phyloP scores from a whole-genome alignment of 2,113 vertebrate genomes.

The Thunnus maccoyii region DNA sequence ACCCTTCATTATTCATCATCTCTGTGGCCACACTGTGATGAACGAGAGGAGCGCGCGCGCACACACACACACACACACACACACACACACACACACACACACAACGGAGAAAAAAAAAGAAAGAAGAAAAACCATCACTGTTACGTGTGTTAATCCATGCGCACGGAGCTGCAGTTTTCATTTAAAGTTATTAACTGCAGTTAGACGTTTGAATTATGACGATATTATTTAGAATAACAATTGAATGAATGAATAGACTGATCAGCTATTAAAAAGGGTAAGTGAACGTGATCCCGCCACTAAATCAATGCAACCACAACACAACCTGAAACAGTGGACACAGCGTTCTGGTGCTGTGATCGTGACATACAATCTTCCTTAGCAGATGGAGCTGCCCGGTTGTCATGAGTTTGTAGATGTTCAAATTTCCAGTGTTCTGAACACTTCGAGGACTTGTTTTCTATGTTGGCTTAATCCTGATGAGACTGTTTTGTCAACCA shows the following conservation, averaged over 20 bases:
- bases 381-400: background rate
- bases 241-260: background rate
- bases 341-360: background rate
- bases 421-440: background rate
- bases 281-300: background rate
- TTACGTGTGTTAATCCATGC: slow-evolving; percentile 18
- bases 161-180: background rate
- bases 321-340: slow-evolving; percentile 1
- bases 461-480: background rate
- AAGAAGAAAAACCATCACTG: background rate
- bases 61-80: background rate
- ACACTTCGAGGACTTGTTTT: background rate
- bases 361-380: background rate
- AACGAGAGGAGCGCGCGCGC: slow-evolving; percentile 4
- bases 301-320: slow-evolving; percentile 28
- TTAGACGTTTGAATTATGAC: background rate
- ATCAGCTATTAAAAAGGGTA: slow-evolving; percentile 1
- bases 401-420: too few species aligned
- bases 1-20: slow-evolving; percentile 55
- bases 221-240: slow-evolving; percentile 2
- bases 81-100: too few species aligned
- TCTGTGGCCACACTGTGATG: background rate
- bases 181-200: background rate
- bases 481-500: background rate
- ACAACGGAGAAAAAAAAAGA: background rate